phyloP scores from a whole-genome alignment of 2,888 invertebrate species.

The Campoletis raptor region DNA sequence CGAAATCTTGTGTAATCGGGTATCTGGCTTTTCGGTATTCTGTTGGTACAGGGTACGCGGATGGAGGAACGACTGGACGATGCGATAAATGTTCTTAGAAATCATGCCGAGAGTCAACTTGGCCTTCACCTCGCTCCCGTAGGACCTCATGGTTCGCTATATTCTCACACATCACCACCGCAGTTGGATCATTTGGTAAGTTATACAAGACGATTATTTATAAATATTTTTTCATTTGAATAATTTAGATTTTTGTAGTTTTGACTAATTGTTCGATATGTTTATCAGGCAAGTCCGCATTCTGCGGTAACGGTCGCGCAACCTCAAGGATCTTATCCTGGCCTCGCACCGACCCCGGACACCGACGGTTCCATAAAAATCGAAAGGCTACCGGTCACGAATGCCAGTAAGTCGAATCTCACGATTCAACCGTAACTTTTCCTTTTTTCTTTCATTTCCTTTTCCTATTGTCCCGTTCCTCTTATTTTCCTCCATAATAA shows the following conservation, averaged over 20 bases:
- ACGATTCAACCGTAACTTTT: slow-evolving; percentile 31
- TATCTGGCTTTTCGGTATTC: slow-evolving; percentile 78
- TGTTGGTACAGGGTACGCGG: slow-evolving; percentile 90
- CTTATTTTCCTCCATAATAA: not conserved
- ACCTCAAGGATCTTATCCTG: slow-evolving; percentile 85
- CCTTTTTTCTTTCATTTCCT: not conserved
- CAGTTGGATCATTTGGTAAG: slow-evolving; percentile 85
- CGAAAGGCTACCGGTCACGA: slow-evolving; percentile 87
- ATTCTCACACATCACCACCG: slow-evolving; percentile 86
- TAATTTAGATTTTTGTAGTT: not conserved
- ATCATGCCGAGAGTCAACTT: slow-evolving; percentile 96
- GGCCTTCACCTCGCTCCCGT: slow-evolving; percentile 84
- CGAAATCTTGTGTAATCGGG: slow-evolving; percentile 79
- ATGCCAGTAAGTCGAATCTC: slow-evolving; percentile 86
- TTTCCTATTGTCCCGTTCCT: no score
- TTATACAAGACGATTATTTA: not conserved
- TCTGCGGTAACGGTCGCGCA: slow-evolving; percentile 84
- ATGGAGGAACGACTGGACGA: slow-evolving; percentile 98
- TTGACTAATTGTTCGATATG: slow-evolving; percentile 9
- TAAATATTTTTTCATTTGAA: not conserved
- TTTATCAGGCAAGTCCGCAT: slow-evolving; percentile 84
- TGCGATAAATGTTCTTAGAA: slow-evolving; percentile 97
- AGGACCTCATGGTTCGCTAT: slow-evolving; percentile 86
- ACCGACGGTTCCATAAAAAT: slow-evolving; percentile 88
- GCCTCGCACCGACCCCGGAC: slow-evolving; percentile 86